Conservation (phyloP, 2,797 vertebrate genomes). For the Acanthurus lineatus region DNA sequence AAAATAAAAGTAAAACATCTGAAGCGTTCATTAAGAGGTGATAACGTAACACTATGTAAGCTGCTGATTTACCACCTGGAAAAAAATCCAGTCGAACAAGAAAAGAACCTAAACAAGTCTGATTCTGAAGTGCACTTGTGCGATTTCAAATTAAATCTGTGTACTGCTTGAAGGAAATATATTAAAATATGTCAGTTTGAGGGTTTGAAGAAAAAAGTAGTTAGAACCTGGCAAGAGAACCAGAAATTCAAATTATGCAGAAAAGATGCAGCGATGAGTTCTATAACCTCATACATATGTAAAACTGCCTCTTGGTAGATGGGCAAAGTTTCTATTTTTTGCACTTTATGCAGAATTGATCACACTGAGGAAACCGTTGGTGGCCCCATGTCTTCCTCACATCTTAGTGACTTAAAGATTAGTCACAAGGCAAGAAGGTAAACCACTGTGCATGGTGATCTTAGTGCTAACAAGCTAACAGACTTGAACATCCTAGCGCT, state of each 20-base stretch:
- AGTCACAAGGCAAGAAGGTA: background rate
- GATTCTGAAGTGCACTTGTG: background rate
- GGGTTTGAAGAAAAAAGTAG: conserved; percentile 19
- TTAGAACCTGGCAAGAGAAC: conserved; percentile 22
- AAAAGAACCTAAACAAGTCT: background rate
- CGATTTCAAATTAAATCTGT: conserved; percentile 42
- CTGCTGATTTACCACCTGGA: conserved; percentile 14
- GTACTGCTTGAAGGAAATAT: conserved; percentile 7
- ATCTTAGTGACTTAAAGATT: background rate
- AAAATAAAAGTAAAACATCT: background rate
- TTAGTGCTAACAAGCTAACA: background rate
- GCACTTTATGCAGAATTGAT: conserved; percentile 8
- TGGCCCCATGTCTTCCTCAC: background rate
- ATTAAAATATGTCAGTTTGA: background rate
- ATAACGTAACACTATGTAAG: background rate
- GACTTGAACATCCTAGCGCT: background rate
- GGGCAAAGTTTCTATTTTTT: conserved; percentile 22
- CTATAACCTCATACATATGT: conserved; percentile 35
- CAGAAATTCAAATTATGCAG: conserved; percentile 36
- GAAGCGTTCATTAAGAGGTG: background rate
- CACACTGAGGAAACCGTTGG: background rate
- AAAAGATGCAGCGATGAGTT: conserved; percentile 28
- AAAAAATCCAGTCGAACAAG: background rate
- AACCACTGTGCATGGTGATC: background rate
- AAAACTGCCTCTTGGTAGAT: conserved; percentile 21